Evolutionary conservation across 2,113 vertebrate species (phyloP).

Genomic region (Eolophus roseicapilla): DNA sequence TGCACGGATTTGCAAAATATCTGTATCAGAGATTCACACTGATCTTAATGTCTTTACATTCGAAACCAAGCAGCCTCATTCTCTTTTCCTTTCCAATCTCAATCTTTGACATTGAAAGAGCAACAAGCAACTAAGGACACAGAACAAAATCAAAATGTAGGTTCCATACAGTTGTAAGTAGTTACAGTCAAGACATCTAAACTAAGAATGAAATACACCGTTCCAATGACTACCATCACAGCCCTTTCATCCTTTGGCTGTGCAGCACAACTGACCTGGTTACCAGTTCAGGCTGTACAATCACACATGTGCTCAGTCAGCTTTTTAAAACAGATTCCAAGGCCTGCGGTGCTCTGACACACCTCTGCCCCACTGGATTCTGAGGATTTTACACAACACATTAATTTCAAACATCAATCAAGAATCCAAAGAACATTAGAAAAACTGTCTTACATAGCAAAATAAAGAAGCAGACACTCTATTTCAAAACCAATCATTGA

Average conservation of each 20-base stretch:
- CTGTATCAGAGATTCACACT: background rate
- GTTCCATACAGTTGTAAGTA: background rate
- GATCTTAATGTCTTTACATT: background rate
- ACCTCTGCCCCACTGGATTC: background rate
- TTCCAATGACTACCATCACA: background rate
- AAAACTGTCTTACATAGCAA: background rate
- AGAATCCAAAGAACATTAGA: background rate
- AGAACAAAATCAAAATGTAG: background rate
- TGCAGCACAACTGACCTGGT: background rate
- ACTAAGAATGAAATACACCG: background rate
- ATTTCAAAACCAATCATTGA: background rate
- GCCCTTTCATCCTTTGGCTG: background rate
- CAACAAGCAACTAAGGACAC: background rate
- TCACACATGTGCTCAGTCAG: background rate
- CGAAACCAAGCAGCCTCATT: background rate
- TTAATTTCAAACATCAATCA: background rate
- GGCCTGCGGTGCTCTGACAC: background rate
- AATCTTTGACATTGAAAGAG: background rate
- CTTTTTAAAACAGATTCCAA: background rate
- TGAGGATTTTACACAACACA: background rate
- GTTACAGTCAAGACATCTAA: background rate
- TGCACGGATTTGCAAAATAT: constrained; percentile 13
- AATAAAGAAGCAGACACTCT: background rate
- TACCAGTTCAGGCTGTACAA: background rate
- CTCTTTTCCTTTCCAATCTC: background rate